Conservation (phyloP, 2,888 invertebrate species). For the Carcina quercana region DNA sequence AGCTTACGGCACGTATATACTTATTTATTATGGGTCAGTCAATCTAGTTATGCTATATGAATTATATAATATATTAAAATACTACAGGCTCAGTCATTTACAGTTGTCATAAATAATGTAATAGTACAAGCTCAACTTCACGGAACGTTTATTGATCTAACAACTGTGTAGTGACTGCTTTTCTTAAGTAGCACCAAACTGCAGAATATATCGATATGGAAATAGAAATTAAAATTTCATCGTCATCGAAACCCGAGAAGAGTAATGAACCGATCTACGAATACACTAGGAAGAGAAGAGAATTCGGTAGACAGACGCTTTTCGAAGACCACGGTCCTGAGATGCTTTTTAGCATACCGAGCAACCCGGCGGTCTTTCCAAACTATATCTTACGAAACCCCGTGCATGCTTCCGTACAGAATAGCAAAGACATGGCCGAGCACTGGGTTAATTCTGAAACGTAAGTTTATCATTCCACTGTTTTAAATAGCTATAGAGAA, state of each 20-base stretch:
- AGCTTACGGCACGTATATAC: no score
- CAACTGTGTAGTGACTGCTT: not conserved
- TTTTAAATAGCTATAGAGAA: no score
- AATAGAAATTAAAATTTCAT: no score
- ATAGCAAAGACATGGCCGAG: constrained; percentile 73
- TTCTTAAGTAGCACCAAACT: not conserved
- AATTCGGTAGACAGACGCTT: constrained; percentile 81
- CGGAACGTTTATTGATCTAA: constrained; percentile 3
- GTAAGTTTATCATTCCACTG: constrained; percentile 33
- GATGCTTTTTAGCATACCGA: constrained; percentile 76
- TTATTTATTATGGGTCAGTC: no score
- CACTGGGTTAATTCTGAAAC: constrained; percentile 78
- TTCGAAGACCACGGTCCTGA: constrained; percentile 82
- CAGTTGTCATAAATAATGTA: no score
- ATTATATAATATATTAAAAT: no score
- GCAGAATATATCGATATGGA: constrained; percentile 1
- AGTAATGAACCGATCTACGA: constrained; percentile 46
- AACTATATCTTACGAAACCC: constrained; percentile 77
- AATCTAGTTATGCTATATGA: no score
- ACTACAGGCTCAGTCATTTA: no score
- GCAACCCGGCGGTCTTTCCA: constrained; percentile 71
- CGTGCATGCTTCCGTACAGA: constrained; percentile 77
- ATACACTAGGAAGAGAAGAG: constrained; percentile 80
- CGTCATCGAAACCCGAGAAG: constrained; percentile 46
- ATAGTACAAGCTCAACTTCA: no score